phyloP scores from a whole-genome alignment of 2,888 invertebrate species.

The Oligia strigilis region DNA sequence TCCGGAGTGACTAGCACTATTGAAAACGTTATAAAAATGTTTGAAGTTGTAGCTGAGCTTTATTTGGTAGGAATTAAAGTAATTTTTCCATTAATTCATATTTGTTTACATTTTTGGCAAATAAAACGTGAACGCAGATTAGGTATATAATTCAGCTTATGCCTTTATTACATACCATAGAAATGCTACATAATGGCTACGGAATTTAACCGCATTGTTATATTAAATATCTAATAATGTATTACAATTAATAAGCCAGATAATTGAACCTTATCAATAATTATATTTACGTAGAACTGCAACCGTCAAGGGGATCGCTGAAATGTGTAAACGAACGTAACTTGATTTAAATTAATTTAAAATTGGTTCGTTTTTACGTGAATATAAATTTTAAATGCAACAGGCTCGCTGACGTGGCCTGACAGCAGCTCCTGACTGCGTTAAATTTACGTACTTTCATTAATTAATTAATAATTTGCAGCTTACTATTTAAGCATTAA shows the following conservation, averaged over 20 bases:
- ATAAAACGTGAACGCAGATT: no score
- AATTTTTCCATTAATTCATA: no score
- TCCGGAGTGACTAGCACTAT: no score
- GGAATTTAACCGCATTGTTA: not conserved
- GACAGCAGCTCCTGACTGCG: constrained; percentile 34
- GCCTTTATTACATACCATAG: not conserved
- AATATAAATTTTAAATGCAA: constrained; percentile 59
- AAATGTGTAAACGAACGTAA: constrained; percentile 59
- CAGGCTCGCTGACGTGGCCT: constrained; percentile 50
- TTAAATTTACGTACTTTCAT: constrained; percentile 40
- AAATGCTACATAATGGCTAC: not conserved
- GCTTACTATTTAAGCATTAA: constrained; percentile 8
- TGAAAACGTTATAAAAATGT: no score
- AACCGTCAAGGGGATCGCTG: constrained; percentile 33
- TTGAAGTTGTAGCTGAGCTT: no score
- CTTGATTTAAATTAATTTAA: constrained; percentile 62
- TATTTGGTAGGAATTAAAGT: no score
- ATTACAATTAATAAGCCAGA: constrained; percentile 28
- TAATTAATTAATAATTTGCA: constrained; percentile 56
- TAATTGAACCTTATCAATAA: constrained; percentile 43
- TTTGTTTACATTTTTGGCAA: no score
- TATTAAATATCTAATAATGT: not conserved
- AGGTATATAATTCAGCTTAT: not conserved
- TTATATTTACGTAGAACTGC: constrained; percentile 24
- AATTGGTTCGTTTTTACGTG: constrained; percentile 52